Percentiles rank a stretch among this genome's conserved stretches.
Conservation (phyloP, 2,113 vertebrate genomes). For the Halichoeres trimaculatus region DNA sequence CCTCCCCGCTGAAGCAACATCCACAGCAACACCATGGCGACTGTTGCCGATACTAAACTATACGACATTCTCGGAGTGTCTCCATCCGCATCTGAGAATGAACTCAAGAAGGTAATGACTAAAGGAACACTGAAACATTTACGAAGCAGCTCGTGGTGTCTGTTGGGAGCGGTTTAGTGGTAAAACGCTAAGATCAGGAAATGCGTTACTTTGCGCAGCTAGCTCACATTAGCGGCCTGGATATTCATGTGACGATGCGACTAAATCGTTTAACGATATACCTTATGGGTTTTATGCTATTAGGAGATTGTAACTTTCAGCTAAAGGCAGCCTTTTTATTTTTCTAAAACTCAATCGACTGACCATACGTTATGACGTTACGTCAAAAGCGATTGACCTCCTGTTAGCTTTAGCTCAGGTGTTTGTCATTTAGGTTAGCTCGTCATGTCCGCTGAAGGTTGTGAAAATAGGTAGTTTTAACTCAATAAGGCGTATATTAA, state of each 20-base stretch:
- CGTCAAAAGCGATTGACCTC: conserved; percentile 40
- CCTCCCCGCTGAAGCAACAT: conserved; percentile 58
- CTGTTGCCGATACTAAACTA: conserved; percentile 91
- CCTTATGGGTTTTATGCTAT: rapidly evolving
- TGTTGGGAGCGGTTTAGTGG: neutral
- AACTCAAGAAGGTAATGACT: conserved; percentile 91
- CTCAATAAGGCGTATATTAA: too few species aligned
- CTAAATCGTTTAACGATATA: neutral
- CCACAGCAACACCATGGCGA: conserved; percentile 86
- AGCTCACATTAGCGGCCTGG: conserved; percentile 52
- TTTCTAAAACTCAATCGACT: neutral
- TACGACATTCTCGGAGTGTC: conserved; percentile 95
- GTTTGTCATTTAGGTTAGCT: conserved; percentile 17
- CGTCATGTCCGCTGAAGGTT: conserved; percentile 2
- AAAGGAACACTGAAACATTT: rapidly evolving
- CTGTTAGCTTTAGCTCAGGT: conserved; percentile 56
- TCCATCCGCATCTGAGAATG: conserved; percentile 90
- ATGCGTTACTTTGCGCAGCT: conserved; percentile 48
- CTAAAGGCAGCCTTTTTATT: rapidly evolving
- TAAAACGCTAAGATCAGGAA: conserved; percentile 54
- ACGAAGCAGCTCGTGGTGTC: neutral
- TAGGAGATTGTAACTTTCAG: rapidly evolving
- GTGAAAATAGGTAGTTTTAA: neutral
- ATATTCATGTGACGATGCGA: conserved; percentile 23
- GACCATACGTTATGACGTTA: neutral